Percentiles rank a stretch among this genome's conserved stretches.
Evolutionary conservation across 1,140 invertebrate species (phyloP).

Genomic region (Apocrypta bakeri): DNA sequence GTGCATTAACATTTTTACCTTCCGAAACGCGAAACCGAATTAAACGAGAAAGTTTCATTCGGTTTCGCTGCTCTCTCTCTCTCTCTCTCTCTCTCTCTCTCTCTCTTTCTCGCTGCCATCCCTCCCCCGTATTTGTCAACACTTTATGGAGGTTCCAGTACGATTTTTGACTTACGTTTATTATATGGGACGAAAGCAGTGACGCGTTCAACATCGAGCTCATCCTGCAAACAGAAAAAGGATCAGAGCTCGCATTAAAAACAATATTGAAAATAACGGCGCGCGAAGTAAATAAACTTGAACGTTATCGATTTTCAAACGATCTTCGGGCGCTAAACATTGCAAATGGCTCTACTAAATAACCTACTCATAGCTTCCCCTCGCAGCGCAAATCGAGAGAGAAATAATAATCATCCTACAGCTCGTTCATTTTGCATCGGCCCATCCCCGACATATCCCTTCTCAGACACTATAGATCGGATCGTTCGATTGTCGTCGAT

Average conservation of each 20-base stretch:
- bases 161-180: not conserved
- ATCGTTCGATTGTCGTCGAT: slow-evolving; percentile 58
- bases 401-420: slow-evolving; percentile 26
- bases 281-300: too few relatives aligned
- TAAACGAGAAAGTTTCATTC: too few relatives aligned
- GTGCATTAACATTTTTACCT: slow-evolving; percentile 39
- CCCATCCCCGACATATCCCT: not conserved
- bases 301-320: not conserved
- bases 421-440: not conserved
- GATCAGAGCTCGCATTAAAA: not conserved
- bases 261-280: not conserved
- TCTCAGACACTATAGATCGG: slow-evolving; percentile 21
- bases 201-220: not conserved
- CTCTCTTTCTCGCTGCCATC: too few relatives aligned
- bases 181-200: not conserved
- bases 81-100: too few relatives aligned
- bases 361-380: not conserved
- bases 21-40: too few relatives aligned
- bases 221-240: not conserved
- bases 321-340: not conserved
- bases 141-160: not conserved
- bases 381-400: not conserved
- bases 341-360: not conserved
- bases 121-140: too few relatives aligned
- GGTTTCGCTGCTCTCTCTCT: too few relatives aligned